phyloP scores from a whole-genome alignment of 2,888 invertebrate genomes.

The Andrena haemorrhoa region DNA sequence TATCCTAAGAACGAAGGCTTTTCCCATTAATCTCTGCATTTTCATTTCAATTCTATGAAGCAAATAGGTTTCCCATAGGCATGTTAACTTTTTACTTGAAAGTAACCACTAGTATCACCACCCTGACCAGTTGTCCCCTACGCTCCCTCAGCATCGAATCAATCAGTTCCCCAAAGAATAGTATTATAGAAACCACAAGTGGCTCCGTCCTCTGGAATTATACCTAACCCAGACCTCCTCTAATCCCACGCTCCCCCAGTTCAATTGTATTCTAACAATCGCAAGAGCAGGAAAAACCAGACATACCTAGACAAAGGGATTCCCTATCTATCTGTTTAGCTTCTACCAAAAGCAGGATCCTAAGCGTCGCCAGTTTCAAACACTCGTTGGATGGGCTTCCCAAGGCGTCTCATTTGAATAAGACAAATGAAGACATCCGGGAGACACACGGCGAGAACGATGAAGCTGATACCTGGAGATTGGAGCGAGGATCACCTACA shows the following conservation, averaged over 20 bases:
- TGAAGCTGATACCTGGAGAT: slow-evolving; percentile 69
- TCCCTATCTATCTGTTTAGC: neutral
- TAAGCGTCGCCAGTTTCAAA: neutral
- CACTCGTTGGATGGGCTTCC: slow-evolving; percentile 30
- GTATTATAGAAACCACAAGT: neutral
- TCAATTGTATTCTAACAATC: neutral
- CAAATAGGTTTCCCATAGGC: too few relatives aligned
- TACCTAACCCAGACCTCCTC: neutral
- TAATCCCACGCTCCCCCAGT: neutral
- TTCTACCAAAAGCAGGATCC: neutral
- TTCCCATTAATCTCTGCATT: too few relatives aligned
- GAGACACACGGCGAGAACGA: slow-evolving; percentile 68
- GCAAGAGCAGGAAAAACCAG: neutral
- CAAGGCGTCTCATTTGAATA: slow-evolving; percentile 75
- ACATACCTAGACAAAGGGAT: neutral
- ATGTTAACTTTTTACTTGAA: neutral
- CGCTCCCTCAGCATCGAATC: neutral
- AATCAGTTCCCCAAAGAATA: neutral
- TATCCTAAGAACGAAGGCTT: too few relatives aligned
- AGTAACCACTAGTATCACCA: neutral
- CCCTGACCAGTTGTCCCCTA: neutral
- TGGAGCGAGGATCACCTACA: slow-evolving; percentile 63
- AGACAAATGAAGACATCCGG: slow-evolving; percentile 80
- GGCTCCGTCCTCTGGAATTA: neutral
- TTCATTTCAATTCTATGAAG: too few relatives aligned